Evolutionary conservation across 2,888 invertebrate species (phyloP), one percentile per base, ranked within the genome.

Genomic region (Siphlonurus alternatus): DNA sequence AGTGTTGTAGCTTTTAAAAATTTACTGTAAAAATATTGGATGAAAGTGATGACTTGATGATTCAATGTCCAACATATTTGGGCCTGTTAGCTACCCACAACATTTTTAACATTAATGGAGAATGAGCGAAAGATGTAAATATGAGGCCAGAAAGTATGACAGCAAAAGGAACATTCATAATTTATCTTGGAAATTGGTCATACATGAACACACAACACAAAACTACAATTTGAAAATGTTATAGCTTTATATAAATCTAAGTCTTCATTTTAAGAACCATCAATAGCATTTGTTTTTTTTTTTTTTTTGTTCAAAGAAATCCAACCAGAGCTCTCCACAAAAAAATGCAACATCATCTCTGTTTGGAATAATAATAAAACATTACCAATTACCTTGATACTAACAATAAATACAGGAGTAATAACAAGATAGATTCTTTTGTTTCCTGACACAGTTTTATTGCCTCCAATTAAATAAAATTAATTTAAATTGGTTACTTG

Each of bases 391-490:
- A 38, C 38, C 38, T 38, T 38, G 15, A 38, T 38, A 38, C 15
- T 38, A 38, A 38, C 38, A 38, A 38, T 38, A 38, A 38, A 38
- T 38, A 38, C 38, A 38, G 38, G 38, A 38, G 15, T n/a, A 56
- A 56, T 20, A 56, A 56, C 19, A 56, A 56, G 56, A n/a, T 5
- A 56, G 20, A 7, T 20, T 56, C 20, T 56, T 56, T 56, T 56
- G 5, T 10, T 56, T n/a, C 20, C 20, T 20, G 15, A 18, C 7
- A 38, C 38, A 38, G 38, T 10, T 56, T 56, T 56, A 56, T 56
- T 56, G 56, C 56, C 56, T 56, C 56, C 19, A 56, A 56, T 20
- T 56, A 56, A 56, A 56, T 56, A 56, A 56, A 56, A 56, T 56
- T 56, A 56, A 56, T 20, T 20, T 18, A 38, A 56, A 56, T 18